Evolutionary conservation across 1,140 invertebrate genomes (phyloP).

Genomic region (Zaprionus nigranus): DNA sequence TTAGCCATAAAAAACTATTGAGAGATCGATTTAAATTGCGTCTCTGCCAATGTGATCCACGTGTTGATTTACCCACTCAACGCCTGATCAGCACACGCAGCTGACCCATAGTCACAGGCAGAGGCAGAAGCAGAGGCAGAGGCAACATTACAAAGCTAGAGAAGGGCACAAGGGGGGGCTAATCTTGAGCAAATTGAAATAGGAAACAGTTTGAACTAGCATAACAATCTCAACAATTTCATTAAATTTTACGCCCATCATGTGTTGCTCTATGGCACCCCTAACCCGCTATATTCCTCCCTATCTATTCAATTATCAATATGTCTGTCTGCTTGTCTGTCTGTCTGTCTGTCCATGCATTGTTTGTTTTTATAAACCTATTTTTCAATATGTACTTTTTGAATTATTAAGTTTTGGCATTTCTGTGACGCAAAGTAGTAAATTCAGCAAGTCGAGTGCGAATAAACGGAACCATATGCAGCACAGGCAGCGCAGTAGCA

Average conservation of each 20-base stretch:
- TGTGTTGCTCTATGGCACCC: constrained; percentile 38
- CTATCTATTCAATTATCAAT: no score
- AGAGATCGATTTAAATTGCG: background rate
- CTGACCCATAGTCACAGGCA: constrained; percentile 23
- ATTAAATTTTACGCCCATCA: constrained; percentile 74
- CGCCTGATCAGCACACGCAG: constrained; percentile 23
- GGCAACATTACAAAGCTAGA: background rate
- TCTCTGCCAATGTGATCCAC: constrained; percentile 16
- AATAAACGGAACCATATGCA: constrained; percentile 66
- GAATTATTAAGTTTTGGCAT: constrained; percentile 70
- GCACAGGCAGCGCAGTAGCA: no score
- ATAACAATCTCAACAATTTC: constrained; percentile 54
- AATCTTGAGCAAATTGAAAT: no score
- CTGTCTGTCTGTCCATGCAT: constrained; percentile 3
- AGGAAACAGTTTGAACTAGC: no score
- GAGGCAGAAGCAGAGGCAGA: background rate
- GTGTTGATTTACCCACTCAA: constrained; percentile 36
- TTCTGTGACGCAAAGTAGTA: constrained; percentile 72
- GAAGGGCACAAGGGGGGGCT: no score
- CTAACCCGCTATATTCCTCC: no score
- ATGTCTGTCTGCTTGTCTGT: background rate
- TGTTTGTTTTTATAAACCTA: constrained; percentile 79
- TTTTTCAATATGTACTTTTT: constrained; percentile 61
- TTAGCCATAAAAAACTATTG: background rate
- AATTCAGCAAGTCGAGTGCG: constrained; percentile 62